Base-by-base conservation (phyloP, 1,140 invertebrate species). In the Camponotus vicinus region DNA sequence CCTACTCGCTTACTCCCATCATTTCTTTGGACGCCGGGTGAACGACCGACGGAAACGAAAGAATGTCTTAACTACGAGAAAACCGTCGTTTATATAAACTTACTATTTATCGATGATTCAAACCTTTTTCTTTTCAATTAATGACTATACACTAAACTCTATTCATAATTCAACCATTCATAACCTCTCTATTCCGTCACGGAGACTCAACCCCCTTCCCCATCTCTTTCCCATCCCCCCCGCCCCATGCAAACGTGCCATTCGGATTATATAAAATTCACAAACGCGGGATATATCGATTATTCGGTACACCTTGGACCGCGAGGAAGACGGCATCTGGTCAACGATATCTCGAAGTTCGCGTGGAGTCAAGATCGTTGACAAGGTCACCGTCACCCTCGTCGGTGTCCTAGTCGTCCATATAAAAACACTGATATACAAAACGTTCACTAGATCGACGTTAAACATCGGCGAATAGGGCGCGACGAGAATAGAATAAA, bases 131-230 rank as follows among this genome's bases (percentile, higher is more conserved):
- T 63, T 66, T 76, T 84, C 88, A 67, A 70, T 83, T 91, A 94
- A 94, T 92, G 89, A 85, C 91, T 92, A 92, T 93, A 87, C 88
- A 92, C 94, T 95, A 95, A 93, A 95, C 94, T 95, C 93, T 95
- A 94, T 95, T 93, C 92, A 95, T 95, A 94, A 91, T 93, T 94
- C 92, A 95, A 95, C 94, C 94, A 94, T 88, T 93, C 93, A 92
- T 94, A 95, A 94, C 92, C 92, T 93, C 84, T 92, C 87, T 91
- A 55, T 52, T 67, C 67, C 85, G n/a, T 66, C 67, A 61, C 77
- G 71, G 21, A 76, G 57, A 89, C 59, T 69, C 32, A 78, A 78
- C 52, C 34, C 49, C 18, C 45, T 55, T 59, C 11, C 32, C 11
- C 52, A 13, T 13, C 21, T 57, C 18, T 69, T 9, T 45, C 52